Percentiles rank a stretch among this genome's conserved stretches.
Evolutionary conservation across 2,888 invertebrate species (phyloP).

Genomic region (Stramonita haemastoma): DNA sequence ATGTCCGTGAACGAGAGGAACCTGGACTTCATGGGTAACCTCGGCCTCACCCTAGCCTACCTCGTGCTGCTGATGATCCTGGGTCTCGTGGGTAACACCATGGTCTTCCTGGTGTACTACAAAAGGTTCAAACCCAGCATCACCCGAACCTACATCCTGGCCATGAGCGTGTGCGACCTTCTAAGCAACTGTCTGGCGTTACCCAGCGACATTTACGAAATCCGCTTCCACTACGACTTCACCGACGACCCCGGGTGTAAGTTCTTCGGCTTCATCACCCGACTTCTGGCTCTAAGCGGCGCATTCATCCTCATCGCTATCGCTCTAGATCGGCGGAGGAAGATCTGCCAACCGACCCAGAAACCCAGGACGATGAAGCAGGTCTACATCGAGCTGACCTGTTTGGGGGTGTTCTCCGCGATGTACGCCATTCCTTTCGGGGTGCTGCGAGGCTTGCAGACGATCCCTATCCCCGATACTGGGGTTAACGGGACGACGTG

Average conservation of each 20-base stretch:
- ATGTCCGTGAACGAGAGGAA: background rate
- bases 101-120: slow-evolving; percentile 43
- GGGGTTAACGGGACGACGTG: background rate
- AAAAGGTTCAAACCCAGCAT: slow-evolving; percentile 37
- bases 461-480: background rate
- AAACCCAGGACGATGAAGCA: slow-evolving; percentile 24
- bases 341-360: slow-evolving; percentile 37
- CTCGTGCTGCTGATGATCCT: slow-evolving; percentile 34
- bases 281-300: background rate
- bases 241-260: background rate
- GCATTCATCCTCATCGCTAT: background rate
- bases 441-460: background rate
- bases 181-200: slow-evolving; percentile 36
- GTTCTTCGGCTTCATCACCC: background rate
- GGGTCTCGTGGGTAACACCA: slow-evolving; percentile 42
- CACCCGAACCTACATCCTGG: slow-evolving; percentile 43
- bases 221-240: background rate
- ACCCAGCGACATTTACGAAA: slow-evolving; percentile 30
- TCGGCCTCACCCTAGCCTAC: slow-evolving; percentile 34
- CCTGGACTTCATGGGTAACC: background rate
- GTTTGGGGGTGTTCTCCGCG: background rate
- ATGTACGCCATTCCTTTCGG: background rate
- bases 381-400: slow-evolving; percentile 13
- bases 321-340: slow-evolving; percentile 34
- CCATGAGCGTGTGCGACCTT: slow-evolving; percentile 43